Conservation (phyloP, 2,888 invertebrate genomes). For the Neocrepidodera transversa region DNA sequence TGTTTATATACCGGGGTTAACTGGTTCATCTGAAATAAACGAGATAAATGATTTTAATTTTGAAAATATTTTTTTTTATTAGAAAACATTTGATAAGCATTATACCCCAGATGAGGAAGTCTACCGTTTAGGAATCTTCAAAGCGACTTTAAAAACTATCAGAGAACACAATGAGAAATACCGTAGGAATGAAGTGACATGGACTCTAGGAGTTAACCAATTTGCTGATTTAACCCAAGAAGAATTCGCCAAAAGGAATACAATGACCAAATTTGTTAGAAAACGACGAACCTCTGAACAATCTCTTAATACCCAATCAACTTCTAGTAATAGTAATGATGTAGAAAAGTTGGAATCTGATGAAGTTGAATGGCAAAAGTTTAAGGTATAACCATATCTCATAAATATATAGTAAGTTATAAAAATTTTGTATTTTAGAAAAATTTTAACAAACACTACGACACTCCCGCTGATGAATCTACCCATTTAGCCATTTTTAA, state of each 20-base stretch:
- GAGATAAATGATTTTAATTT: too few relatives aligned
- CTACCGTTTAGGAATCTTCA: slow-evolving; percentile 30
- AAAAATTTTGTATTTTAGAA: background rate
- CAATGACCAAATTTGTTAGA: background rate
- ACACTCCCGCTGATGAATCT: background rate
- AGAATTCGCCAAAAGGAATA: slow-evolving; percentile 20
- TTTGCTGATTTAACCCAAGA: slow-evolving; percentile 36
- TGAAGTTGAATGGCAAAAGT: background rate
- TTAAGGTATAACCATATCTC: background rate
- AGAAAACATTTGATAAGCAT: background rate
- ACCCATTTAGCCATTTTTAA: background rate
- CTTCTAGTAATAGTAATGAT: too few relatives aligned
- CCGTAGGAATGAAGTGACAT: slow-evolving; percentile 26
- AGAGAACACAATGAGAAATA: slow-evolving; percentile 36
- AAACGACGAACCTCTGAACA: too few relatives aligned
- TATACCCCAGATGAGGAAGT: slow-evolving; percentile 32
- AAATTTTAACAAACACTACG: background rate
- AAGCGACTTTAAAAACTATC: slow-evolving; percentile 28
- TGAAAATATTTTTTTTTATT: too few relatives aligned
- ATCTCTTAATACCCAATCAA: too few relatives aligned
- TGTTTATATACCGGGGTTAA: too few relatives aligned
- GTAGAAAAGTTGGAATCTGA: background rate
- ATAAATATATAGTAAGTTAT: background rate
- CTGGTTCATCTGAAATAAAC: too few relatives aligned
- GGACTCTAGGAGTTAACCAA: slow-evolving; percentile 34